These are phyloP conservation scores for Sitta europaea DNA, from an alignment of 2,113 vertebrate genomes.

Conservation along the genomic window DNA sequence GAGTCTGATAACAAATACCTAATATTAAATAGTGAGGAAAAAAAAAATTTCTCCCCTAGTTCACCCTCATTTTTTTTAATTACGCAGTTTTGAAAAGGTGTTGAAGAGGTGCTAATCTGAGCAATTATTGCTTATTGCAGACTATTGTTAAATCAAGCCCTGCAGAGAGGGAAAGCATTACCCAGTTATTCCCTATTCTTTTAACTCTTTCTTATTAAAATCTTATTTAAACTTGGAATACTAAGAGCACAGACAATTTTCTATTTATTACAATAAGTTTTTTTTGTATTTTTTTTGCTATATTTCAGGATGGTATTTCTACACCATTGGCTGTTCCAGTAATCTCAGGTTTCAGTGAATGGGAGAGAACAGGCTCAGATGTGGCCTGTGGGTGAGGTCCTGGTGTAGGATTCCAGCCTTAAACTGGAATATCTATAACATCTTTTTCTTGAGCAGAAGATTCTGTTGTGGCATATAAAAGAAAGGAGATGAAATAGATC, in stretches of 20 bases:
- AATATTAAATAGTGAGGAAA: not conserved
- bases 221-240: not conserved
- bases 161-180: not conserved
- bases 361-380: not conserved
- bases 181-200: not conserved
- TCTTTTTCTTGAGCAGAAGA: not conserved
- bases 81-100: not conserved
- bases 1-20: not conserved
- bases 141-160: not conserved
- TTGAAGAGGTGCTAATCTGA: conserved; percentile 1
- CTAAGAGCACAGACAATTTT: not conserved
- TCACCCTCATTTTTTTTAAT: not conserved
- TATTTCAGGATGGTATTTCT: not conserved
- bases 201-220: not conserved
- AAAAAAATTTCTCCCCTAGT: not conserved
- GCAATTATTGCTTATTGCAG: not conserved
- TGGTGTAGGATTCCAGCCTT: not conserved
- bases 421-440: not conserved
- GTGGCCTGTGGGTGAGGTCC: fast-evolving
- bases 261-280: not conserved
- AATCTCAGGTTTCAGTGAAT: not conserved
- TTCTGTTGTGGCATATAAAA: not conserved
- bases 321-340: not conserved
- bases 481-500: too few relatives aligned
- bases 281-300: not conserved